Evolutionary conservation across 2,797 vertebrate genomes (phyloP), one percentile per base, ranked within the genome.

Genomic region (Myotis daubentonii): DNA sequence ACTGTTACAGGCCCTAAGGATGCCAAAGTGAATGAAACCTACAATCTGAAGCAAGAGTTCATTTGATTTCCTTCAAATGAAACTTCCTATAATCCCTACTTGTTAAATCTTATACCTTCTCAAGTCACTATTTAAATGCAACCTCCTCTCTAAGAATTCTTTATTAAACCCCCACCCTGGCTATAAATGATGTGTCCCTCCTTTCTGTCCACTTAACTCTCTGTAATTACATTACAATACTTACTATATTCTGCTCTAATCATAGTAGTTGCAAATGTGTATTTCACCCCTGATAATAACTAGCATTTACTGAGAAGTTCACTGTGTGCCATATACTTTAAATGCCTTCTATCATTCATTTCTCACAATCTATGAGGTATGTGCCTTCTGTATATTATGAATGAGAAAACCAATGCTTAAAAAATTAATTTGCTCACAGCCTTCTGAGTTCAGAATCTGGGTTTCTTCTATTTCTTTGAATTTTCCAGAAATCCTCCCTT

Each of bases 371-470:
- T 66, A 90, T n/a, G 33, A 44, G n/a, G 49, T 41, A 80, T 38
- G 15, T 25, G 7, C n/a, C 74, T 92, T 87, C 49, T 83, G 44
- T 44, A 71, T 89, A 79, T 36, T 66, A 81, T 25, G 38, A 86
- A 82, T 23, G 47, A 80, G 19, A 80, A 92, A 84, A 75, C 12
- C 25, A 28, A 47, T 57, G 3, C 15, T 83, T 91, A 83, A 92
- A 38, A 87, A 81, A 70, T 28, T 51, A 22, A 79, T 62, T 88
- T 95, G 23, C 44, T 44, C 10, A 88, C 3, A 68, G 74, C 6
- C 70, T 75, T 89, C 75, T 93, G 70, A 74, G 49, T 85, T 89
- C 53, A 78, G 74, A 85, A 93, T 79, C 8, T 75, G 57, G n/a
- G 3, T 22, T 74, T 17, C 71, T 49, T 78, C 20, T 44, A 71